phyloP scores from a whole-genome alignment of 1,140 invertebrate genomes.

The Microplitis demolitor region DNA sequence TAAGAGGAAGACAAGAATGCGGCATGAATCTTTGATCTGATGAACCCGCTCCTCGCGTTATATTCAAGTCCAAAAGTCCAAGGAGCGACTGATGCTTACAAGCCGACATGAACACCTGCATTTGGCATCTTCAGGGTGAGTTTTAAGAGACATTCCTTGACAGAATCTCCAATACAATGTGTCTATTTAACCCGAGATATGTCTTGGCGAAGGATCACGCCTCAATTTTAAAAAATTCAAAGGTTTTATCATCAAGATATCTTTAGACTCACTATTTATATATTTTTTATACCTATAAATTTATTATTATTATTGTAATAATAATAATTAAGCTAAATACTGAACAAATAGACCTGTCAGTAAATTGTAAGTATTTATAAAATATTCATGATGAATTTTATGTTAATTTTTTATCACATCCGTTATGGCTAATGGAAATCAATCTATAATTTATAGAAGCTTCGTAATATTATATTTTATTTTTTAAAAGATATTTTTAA shows the following conservation, averaged over 20 bases:
- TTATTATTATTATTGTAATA: no score
- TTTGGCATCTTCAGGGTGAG: conserved; percentile 1
- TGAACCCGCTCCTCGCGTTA: neutral
- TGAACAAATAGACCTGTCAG: no score
- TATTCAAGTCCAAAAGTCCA: neutral
- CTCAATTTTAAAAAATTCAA: neutral
- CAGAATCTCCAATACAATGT: conserved; percentile 10
- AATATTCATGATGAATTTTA: no score
- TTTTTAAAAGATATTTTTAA: no score
- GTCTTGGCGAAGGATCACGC: neutral
- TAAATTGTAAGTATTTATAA: no score
- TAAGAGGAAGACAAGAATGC: neutral
- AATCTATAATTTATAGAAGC: no score
- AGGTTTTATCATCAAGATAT: neutral
- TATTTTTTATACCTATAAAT: neutral
- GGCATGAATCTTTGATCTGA: conserved; percentile 7
- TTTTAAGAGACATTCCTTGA: conserved; percentile 5
- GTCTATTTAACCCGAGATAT: conserved; percentile 2
- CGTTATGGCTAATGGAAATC: no score
- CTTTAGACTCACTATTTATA: neutral
- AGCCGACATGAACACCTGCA: conserved; percentile 11
- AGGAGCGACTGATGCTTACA: neutral
- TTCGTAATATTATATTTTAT: no score
- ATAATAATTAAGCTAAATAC: no score
- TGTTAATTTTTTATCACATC: no score